A percentile compares a stretch with the other conserved stretches of the same genome.
Evolutionary conservation across 1,140 invertebrate genomes (phyloP).

Genomic region (Lepidostoma basale): DNA sequence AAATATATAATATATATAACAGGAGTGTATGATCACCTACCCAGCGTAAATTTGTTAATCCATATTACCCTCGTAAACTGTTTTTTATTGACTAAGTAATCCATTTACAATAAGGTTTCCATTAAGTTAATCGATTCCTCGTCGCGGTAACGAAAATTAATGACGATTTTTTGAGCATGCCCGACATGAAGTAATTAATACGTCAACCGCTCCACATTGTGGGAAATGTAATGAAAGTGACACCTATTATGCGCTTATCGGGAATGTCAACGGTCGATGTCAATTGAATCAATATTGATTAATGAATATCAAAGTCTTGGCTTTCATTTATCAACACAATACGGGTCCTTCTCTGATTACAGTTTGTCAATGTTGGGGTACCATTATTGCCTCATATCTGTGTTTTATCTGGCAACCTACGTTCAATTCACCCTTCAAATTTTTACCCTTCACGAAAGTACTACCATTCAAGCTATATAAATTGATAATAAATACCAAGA

Average conservation of each 20-base stretch:
- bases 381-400: no score
- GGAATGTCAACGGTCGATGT: slow-evolving; percentile 13
- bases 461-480: no score
- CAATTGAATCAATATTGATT: slow-evolving; percentile 36
- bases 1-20: no score
- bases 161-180: slow-evolving; percentile 24
- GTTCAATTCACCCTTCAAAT: no score
- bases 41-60: no score
- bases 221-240: slow-evolving; percentile 35
- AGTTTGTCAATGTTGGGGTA: no score
- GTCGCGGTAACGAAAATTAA: slow-evolving; percentile 30
- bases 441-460: no score
- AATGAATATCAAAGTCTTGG: slow-evolving; percentile 12
- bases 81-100: no score
- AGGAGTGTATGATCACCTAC: no score
- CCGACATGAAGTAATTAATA: slow-evolving; percentile 34
- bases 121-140: background rate
- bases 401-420: no score
- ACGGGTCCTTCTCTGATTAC: background rate
- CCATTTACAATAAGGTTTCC: background rate
- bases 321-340: slow-evolving; percentile 1
- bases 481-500: no score
- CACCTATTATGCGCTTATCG: slow-evolving; percentile 33
- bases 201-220: slow-evolving; percentile 22
- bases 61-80: no score